Conservation (phyloP, 2,888 invertebrate species). For the Neoitamus cyanurus region DNA sequence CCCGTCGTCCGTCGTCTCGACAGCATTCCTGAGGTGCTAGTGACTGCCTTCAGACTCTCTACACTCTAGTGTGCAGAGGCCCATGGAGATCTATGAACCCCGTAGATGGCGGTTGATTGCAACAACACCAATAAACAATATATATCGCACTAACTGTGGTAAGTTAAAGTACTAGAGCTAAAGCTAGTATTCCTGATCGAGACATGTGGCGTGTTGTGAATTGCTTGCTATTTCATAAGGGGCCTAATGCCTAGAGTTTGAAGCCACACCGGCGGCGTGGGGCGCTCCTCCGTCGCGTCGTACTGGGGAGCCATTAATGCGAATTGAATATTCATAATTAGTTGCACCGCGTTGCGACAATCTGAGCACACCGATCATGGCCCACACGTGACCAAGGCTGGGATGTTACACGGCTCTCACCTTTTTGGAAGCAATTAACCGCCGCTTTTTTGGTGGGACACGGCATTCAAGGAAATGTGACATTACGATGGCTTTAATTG, state of each 20-base stretch:
- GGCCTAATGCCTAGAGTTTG: not conserved
- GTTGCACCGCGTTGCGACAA: not conserved
- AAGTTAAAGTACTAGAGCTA: not conserved
- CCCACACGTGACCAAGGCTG: not conserved
- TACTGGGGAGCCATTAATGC: not conserved
- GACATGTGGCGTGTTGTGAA: not conserved
- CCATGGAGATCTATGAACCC: not conserved
- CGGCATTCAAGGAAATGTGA: not conserved
- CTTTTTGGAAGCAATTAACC: not conserved
- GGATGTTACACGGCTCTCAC: not conserved
- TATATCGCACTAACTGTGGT: not conserved
- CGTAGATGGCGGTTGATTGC: not conserved
- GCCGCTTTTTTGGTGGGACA: not conserved
- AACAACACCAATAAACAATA: not conserved
- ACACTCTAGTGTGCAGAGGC: not conserved
- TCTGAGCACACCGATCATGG: not conserved
- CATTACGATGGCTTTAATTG: not conserved
- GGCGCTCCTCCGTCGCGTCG: too few relatives aligned
- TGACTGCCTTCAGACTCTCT: not conserved
- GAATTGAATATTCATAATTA: not conserved
- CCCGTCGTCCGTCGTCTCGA: not conserved
- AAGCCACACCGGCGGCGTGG: not conserved
- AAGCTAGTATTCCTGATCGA: not conserved
- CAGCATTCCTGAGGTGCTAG: not conserved
- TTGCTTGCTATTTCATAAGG: not conserved